phyloP scores from a whole-genome alignment of 2,888 invertebrate species.

The Ophion ellenae region DNA sequence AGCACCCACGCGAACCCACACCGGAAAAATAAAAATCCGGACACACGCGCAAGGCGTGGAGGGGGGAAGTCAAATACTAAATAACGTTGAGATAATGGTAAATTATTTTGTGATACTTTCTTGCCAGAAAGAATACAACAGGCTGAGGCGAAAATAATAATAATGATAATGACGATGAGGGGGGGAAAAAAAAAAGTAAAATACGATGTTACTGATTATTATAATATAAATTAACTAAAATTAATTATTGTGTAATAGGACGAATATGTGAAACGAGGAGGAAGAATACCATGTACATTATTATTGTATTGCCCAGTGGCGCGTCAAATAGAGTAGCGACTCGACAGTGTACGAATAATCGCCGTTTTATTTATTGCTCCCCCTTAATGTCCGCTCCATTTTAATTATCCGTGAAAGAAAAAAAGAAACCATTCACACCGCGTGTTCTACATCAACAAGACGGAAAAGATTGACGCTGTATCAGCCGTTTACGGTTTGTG shows the following conservation, averaged over 20 bases:
- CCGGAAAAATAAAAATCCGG: neutral
- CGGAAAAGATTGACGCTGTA: neutral
- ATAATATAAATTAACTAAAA: slow-evolving; percentile 77
- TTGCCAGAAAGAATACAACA: slow-evolving; percentile 83
- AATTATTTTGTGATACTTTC: slow-evolving; percentile 84
- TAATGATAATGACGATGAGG: slow-evolving; percentile 65
- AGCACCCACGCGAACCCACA: slow-evolving; percentile 45
- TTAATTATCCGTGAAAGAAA: neutral
- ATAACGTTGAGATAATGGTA: slow-evolving; percentile 82
- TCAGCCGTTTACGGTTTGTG: neutral
- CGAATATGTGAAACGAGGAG: slow-evolving; percentile 78
- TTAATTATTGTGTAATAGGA: slow-evolving; percentile 82
- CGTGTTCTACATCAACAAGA: neutral
- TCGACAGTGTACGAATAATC: slow-evolving; percentile 71
- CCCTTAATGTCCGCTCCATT: neutral
- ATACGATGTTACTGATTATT: slow-evolving; percentile 81
- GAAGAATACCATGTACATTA: slow-evolving; percentile 83
- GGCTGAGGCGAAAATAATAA: slow-evolving; percentile 78
- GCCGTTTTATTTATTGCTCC: slow-evolving; percentile 19
- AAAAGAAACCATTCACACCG: neutral
- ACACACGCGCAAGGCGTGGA: slow-evolving; percentile 11
- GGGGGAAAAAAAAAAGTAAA: slow-evolving; percentile 62
- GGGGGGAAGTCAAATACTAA: slow-evolving; percentile 77
- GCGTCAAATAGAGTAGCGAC: slow-evolving; percentile 83
- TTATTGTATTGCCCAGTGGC: slow-evolving; percentile 80